A percentile compares a stretch with the other conserved stretches of the same genome.
Conservation (phyloP, 2,888 invertebrate species). For the Drosophila barbarae region DNA sequence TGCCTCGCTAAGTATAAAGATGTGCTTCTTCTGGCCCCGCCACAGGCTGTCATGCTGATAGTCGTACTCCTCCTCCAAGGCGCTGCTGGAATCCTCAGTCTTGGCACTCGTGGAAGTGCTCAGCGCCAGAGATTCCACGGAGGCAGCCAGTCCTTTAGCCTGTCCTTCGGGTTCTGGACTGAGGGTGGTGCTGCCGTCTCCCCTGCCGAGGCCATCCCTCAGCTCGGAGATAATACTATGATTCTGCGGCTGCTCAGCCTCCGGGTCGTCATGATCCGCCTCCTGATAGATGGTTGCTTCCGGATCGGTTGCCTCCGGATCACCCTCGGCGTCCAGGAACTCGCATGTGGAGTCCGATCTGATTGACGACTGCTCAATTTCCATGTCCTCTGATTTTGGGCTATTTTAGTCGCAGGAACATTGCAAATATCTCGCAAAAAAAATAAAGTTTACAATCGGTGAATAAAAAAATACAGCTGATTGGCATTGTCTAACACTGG, state of each 20-base stretch:
- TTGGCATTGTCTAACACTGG: slow-evolving; percentile 15
- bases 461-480: slow-evolving; percentile 18
- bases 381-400: slow-evolving; percentile 45
- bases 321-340: slow-evolving; percentile 75
- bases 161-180: slow-evolving; percentile 62
- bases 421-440: slow-evolving; percentile 41
- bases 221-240: slow-evolving; percentile 76
- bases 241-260: slow-evolving; percentile 61
- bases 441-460: slow-evolving; percentile 20
- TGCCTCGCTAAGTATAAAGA: slow-evolving; percentile 96
- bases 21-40: slow-evolving; percentile 91
- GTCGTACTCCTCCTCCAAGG: slow-evolving; percentile 82
- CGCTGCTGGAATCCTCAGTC: slow-evolving; percentile 58
- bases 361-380: slow-evolving; percentile 63
- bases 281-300: slow-evolving; percentile 62
- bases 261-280: slow-evolving; percentile 51
- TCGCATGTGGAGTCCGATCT: slow-evolving; percentile 67
- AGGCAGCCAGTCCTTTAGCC: slow-evolving; percentile 69
- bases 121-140: slow-evolving; percentile 69
- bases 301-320: slow-evolving; percentile 38
- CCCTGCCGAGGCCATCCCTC: slow-evolving; percentile 56
- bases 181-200: slow-evolving; percentile 19
- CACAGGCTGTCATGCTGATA: slow-evolving; percentile 87
- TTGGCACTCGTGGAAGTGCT: slow-evolving; percentile 61
- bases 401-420: slow-evolving; percentile 22